A percentile compares a stretch with the other conserved stretches of the same genome.
Evolutionary conservation across 2,888 invertebrate genomes (phyloP).

Genomic region (Parnassius apollo): DNA sequence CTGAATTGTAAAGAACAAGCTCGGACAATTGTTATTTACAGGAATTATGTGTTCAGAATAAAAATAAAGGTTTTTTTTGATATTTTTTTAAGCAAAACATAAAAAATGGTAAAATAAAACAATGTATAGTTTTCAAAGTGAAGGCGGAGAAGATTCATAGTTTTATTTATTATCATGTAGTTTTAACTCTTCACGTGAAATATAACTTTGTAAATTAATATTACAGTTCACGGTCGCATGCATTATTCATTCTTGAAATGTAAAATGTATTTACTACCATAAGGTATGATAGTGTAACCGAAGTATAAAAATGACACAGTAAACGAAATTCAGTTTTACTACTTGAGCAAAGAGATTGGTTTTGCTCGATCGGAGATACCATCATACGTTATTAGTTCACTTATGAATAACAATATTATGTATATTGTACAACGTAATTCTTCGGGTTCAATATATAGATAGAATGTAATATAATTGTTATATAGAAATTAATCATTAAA

Average conservation of each 20-base stretch:
- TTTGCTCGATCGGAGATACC: constrained; percentile 1
- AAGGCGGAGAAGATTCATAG: constrained; percentile 16
- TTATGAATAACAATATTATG: constrained; percentile 8
- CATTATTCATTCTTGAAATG: background rate
- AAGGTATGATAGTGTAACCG: constrained; percentile 1
- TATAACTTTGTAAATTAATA: constrained; percentile 24
- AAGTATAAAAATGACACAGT: background rate
- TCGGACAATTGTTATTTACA: constrained; percentile 44
- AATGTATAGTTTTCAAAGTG: constrained; percentile 23
- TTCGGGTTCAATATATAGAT: constrained; percentile 4
- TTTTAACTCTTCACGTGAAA: constrained; percentile 24
- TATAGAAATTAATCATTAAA: constrained; percentile 4
- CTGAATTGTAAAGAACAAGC: constrained; percentile 42
- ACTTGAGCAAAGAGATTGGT: constrained; percentile 1
- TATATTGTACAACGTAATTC: constrained; percentile 10
- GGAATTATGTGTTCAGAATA: constrained; percentile 69
- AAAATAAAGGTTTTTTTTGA: constrained; percentile 43
- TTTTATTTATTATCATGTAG: constrained; percentile 26
- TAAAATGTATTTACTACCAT: background rate
- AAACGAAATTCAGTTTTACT: constrained; percentile 6
- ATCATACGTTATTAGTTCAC: constrained; percentile 9
- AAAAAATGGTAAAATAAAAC: constrained; percentile 29
- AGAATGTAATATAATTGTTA: constrained; percentile 15
- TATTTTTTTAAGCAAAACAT: constrained; percentile 52
- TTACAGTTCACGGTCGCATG: constrained; percentile 12